Evolutionary conservation across 2,797 vertebrate species (phyloP).

Genomic region (Martes flavigula): DNA sequence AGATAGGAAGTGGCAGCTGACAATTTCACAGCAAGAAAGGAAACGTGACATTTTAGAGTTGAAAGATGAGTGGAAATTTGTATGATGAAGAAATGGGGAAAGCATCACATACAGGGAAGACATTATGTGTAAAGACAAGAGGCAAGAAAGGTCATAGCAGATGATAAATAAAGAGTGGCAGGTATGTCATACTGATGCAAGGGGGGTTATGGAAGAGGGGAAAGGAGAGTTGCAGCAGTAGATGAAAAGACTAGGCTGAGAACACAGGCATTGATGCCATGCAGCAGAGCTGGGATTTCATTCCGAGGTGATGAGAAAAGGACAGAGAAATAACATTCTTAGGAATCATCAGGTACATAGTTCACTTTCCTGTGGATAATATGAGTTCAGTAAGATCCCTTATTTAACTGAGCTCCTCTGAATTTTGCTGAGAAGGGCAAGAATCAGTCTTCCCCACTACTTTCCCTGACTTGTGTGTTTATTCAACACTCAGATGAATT

Average conservation of each 20-base stretch:
- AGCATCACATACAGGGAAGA: neutral
- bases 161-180: conserved; percentile 40
- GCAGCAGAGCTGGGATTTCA: neutral
- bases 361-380: neutral
- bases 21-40: neutral
- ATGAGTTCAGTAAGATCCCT: neutral
- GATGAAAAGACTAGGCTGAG: neutral
- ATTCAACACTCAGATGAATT: neutral
- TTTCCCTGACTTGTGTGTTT: neutral
- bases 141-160: neutral
- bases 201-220: neutral
- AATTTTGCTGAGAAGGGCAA: neutral
- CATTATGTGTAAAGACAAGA: neutral
- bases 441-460: neutral
- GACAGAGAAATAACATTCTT: neutral
- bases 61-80: conserved; percentile 48
- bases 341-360: neutral
- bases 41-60: conserved; percentile 35
- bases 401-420: neutral
- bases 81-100: neutral
- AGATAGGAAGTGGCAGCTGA: conserved; percentile 20
- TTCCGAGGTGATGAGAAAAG: neutral
- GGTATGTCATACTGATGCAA: neutral
- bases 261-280: neutral
- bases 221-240: neutral